Conservation (phyloP, 2,797 vertebrate species). For the Nyctibius grandis region DNA sequence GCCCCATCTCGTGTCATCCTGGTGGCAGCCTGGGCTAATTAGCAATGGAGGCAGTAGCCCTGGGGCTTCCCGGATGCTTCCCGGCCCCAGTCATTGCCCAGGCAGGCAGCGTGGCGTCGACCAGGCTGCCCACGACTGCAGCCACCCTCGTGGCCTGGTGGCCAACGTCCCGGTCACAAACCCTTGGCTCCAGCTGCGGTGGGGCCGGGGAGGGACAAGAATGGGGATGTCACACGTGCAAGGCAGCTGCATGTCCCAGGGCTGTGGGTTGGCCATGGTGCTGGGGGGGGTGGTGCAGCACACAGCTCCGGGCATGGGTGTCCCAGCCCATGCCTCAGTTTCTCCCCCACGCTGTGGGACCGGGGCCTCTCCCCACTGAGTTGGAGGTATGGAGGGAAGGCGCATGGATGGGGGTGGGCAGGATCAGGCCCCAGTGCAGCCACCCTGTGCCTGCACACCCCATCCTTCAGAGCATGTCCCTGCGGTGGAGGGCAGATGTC, state of each 20-base stretch:
- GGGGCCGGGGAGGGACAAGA: accelerated
- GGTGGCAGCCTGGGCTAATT: neutral
- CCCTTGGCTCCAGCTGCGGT: accelerated
- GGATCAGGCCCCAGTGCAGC: neutral
- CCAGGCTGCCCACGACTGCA: accelerated
- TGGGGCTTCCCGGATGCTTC: neutral
- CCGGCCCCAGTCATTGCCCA: accelerated
- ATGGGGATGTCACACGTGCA: accelerated
- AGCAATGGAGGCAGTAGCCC: neutral
- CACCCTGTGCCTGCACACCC: neutral
- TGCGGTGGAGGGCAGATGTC: neutral
- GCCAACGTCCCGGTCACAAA: accelerated
- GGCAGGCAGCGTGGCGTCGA: neutral
- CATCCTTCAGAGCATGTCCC: neutral
- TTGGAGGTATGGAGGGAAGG: accelerated
- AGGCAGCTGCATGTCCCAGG: accelerated
- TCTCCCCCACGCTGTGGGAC: neutral
- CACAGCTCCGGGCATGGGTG: accelerated
- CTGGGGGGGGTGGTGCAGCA: accelerated
- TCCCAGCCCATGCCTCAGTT: neutral
- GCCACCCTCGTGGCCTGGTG: accelerated
- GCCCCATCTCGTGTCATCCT: neutral
- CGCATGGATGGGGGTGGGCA: neutral
- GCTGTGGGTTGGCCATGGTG: accelerated
- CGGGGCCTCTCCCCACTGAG: neutral